Percentiles rank a stretch among this genome's conserved stretches.
Conservation (phyloP, 2,797 vertebrate species). For the Nyctibius grandis region DNA sequence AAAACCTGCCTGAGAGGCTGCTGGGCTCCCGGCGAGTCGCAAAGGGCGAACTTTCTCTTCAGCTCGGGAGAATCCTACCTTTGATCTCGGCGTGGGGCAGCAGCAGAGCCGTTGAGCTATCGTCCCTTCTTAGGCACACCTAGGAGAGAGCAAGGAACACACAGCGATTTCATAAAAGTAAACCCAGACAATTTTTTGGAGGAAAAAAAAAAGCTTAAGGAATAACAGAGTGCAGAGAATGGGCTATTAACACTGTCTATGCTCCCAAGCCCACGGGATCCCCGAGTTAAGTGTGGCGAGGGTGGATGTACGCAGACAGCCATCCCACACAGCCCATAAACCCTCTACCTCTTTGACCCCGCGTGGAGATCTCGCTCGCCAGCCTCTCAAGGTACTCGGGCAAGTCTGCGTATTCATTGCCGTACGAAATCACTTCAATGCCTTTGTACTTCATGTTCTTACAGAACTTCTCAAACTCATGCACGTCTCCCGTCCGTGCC, state of each 20-base stretch:
- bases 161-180: background rate
- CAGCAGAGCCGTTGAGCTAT: slow-evolving; percentile 59
- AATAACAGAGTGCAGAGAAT: accelerated
- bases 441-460: slow-evolving; percentile 98
- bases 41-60: too few relatives aligned
- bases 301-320: too few relatives aligned
- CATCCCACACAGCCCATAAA: too few relatives aligned
- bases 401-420: slow-evolving; percentile 87
- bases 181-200: background rate
- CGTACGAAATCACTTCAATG: slow-evolving; percentile 95
- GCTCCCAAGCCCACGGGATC: too few relatives aligned
- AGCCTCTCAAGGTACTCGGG: slow-evolving; percentile 93
- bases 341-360: slow-evolving; percentile 74
- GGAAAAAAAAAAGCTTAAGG: background rate
- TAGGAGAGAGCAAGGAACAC: background rate
- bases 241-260: too few relatives aligned
- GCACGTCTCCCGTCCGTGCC: too few relatives aligned
- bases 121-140: slow-evolving; percentile 66
- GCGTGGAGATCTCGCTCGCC: slow-evolving; percentile 86
- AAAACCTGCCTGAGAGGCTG: too few relatives aligned
- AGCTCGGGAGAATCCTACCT: too few relatives aligned
- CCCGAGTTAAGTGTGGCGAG: too few relatives aligned
- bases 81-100: too few relatives aligned
- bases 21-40: too few relatives aligned
- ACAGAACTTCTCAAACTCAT: too few relatives aligned